Evolutionary conservation across 2,888 invertebrate species (phyloP), one percentile per base, ranked within the genome.

Genomic region (Calliphora vomitoria): DNA sequence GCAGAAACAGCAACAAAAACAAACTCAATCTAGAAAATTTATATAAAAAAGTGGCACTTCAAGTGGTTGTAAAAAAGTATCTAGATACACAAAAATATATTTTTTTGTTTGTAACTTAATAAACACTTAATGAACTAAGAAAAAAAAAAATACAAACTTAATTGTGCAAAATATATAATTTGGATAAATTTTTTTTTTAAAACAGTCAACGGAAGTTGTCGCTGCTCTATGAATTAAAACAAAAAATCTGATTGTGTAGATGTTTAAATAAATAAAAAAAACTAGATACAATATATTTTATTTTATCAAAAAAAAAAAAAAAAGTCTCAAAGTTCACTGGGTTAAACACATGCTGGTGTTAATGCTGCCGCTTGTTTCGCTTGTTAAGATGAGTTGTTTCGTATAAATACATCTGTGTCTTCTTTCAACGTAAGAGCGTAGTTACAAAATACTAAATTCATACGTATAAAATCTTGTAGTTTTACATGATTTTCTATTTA

Each of bases 321-420:
- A 53, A 82, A 78, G 76, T 62, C 44, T 74, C 60, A 87, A 87
- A 82, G 87, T 85, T 87, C 82, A 87, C 75, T 85, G 79, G 85
- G 82, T 87, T 85, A 85, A 87, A 85, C 82, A 85, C 85, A 85
- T 85, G 87, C 71, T 66, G 47, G 11, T 66, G 41, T 13, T 82
- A 11, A 3, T 55, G 41, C 41, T 81, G 71, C 18, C 38, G 55
- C 58, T 62, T 64, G 18, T 64, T 82, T 18, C 38, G 25, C 25
- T 25, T 25, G 25, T 25, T 25, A 25, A 25, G 25, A 25, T 25
- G 41, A 38, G 3, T 62, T 50, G 62, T 35, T 50, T 11, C 10
- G 15, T 66, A 66, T 0, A 58, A 64, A 25, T 64, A 74, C 6
- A 35, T 68, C 41, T 10, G 38, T 72, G 13, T 41, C 41, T 47